Percentiles rank a stretch among this genome's conserved stretches.
Evolutionary conservation across 2,888 invertebrate species (phyloP).

Genomic region (Coelogynopora nodosa): DNA sequence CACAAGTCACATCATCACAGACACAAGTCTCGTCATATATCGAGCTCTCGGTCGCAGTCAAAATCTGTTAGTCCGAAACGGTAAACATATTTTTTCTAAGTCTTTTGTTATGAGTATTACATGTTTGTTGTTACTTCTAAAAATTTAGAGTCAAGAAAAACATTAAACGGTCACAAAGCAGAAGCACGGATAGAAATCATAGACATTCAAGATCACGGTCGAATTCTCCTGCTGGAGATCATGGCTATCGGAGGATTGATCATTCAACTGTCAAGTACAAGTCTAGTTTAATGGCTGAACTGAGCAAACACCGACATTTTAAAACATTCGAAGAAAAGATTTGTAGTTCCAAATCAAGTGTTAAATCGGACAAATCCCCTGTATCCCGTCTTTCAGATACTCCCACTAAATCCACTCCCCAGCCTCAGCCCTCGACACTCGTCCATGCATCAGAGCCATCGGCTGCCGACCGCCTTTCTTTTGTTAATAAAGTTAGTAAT

Average conservation of each 20-base stretch:
- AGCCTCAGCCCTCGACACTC: neutral
- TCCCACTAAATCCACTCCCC: neutral
- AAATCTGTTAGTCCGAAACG: neutral
- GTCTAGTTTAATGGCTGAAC: conserved; percentile 27
- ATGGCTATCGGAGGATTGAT: neutral
- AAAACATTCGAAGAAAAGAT: conserved; percentile 15
- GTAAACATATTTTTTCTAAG: neutral
- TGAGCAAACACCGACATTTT: neutral
- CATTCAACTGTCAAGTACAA: conserved; percentile 4
- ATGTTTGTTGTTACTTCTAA: too few species aligned
- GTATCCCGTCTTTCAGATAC: neutral
- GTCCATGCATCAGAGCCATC: neutral
- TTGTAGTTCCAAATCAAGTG: conserved; percentile 15
- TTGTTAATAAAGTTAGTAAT: conserved; percentile 14
- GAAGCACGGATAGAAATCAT: neutral
- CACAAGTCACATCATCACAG: neutral
- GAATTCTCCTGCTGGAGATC: neutral
- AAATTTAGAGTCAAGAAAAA: conserved; percentile 11
- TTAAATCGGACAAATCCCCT: neutral
- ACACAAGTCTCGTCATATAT: neutral
- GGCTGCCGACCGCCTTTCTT: neutral
- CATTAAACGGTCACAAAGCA: neutral
- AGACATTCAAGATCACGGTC: neutral
- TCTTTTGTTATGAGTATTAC: too few species aligned
- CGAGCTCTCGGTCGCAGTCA: neutral